Base-by-base conservation (phyloP, 1,140 invertebrate species). In the Saccostrea cuccullata region DNA sequence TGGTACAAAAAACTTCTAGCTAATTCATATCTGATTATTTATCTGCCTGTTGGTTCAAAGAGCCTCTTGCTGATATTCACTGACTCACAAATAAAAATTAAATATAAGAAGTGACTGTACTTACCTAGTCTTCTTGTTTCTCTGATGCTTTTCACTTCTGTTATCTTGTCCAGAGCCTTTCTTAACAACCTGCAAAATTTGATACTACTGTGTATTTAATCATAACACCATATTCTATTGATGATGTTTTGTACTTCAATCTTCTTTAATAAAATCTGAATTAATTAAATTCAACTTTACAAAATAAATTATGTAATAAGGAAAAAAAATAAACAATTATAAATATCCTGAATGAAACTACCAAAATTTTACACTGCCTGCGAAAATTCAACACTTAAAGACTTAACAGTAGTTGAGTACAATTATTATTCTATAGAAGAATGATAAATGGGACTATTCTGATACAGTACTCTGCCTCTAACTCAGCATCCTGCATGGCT, bases 131-230 rank as follows among this genome's bases (percentile, higher is more conserved):
- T 96, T 70, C 98, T 96, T 93, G 98, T 98, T 95, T 98, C 98
- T 92, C 97, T 96, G 40, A 99, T 98, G 13, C 96, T 96, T 87
- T 98, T 96, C 85, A 99, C 98, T 95, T 99, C 98, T 94, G 97
- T 97, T 85, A 99, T 98, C 94, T 98, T 97, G 64, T 97, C 96
- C 36, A 99, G 93, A 0, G 98, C 97, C 92, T 97, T 96, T 47
- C 98, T 95, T 20, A 99, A 95, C 1, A 98, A 95, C 84, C 94
- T 95, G 85, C 15, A 73, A 88, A 40, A 64, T 6, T 20, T 20
- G 15, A 47, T 47, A 17, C 15, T 20, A 64, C 17, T 15, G 58
- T 20, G 13, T 60, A 60, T 58, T 1, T 13, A 47, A 47, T 5
- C 6, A 8, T 9, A 8, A 47, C 9, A 47, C 9, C 47, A 47